phyloP scores from a whole-genome alignment of 2,797 vertebrate genomes.

The Spinibarbus caldwelli region DNA sequence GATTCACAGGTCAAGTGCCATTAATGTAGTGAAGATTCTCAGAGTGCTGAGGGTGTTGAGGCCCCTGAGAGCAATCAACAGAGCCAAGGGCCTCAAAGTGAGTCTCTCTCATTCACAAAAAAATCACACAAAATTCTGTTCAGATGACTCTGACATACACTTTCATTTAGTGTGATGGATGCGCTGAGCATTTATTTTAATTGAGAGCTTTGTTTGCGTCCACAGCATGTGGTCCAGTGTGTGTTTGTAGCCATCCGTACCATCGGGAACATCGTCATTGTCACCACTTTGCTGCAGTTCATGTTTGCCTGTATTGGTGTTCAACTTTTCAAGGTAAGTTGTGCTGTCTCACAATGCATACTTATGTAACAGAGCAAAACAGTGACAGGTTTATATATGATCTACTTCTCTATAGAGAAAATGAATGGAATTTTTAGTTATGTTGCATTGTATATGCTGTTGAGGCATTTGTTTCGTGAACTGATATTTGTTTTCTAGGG shows the following conservation, averaged over 20 bases:
- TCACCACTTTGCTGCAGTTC: constrained; percentile 97
- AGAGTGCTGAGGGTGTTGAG: constrained; percentile 93
- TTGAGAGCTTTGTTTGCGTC: constrained; percentile 41
- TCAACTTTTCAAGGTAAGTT: constrained; percentile 94
- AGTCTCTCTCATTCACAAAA: constrained; percentile 35
- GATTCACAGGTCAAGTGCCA: constrained; percentile 89
- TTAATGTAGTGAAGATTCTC: constrained; percentile 98
- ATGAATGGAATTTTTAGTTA: not conserved
- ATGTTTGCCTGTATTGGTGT: constrained; percentile 99
- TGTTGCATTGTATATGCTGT: not conserved
- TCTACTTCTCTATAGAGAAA: not conserved
- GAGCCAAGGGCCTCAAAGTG: constrained; percentile 98
- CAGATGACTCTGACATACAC: not conserved
- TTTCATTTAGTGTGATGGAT: not conserved
- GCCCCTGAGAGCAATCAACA: constrained; percentile 96
- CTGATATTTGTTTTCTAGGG: constrained; percentile 70
- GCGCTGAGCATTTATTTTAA: not conserved
- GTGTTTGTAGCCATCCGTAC: constrained; percentile 98
- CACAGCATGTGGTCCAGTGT: constrained; percentile 97
- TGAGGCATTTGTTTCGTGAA: not conserved
- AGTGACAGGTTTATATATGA: not conserved
- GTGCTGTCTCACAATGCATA: not conserved
- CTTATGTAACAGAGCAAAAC: not conserved
- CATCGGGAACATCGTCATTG: constrained; percentile 98
- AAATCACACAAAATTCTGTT: not conserved